Evolutionary conservation across 2,797 vertebrate species (phyloP), one percentile per base, ranked within the genome.

Genomic region (Echiichthys vipera): DNA sequence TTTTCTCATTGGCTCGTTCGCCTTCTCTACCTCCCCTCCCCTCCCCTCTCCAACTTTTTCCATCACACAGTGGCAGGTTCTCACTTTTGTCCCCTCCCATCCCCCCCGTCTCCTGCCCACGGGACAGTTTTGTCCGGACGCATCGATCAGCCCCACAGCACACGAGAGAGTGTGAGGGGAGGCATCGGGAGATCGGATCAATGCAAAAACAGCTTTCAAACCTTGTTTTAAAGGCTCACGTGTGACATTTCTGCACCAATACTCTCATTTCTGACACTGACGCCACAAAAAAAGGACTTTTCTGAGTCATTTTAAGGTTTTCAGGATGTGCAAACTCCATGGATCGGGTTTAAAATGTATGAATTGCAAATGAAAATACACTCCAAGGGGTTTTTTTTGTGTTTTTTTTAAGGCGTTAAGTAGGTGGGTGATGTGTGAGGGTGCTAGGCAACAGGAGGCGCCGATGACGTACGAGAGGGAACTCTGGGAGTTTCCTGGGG

Each of bases 371-470:
- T 29, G 20, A 45, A 51, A 57, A 61, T 15, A 65, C 30, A 59
- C 25, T 39, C n/a, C 14, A 10, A 40, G 37, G 0, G 11, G 64
- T 43, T 68, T 36, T 32, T 2, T 29, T n/a, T n/a, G n/a, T n/a
- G n/a, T n/a, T 53, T 65, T 43, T 59, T 51, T 36, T 1, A 42
- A 63, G 71, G 55, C 3, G 51, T 69, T 32, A 5, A 58, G 51
- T 45, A 71, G 75, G 85, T 47, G 84, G 75, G 81, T 77, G 85
- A 84, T 84, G 80, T 89, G 81, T 86, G 83, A 74, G 47, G 86
- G 74, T 71, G 83, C 93, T 91, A 91, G 80, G 93, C 93, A 94
- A 95, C 94, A 74, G 74, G 73, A 78, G 62, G 61, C 5, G 1
- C 15, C 64, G 68, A 75, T 94, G 94, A 94, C 91, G 93, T 91